Evolutionary conservation across 2,113 vertebrate genomes (phyloP).

Genomic region (Hippolais icterina): DNA sequence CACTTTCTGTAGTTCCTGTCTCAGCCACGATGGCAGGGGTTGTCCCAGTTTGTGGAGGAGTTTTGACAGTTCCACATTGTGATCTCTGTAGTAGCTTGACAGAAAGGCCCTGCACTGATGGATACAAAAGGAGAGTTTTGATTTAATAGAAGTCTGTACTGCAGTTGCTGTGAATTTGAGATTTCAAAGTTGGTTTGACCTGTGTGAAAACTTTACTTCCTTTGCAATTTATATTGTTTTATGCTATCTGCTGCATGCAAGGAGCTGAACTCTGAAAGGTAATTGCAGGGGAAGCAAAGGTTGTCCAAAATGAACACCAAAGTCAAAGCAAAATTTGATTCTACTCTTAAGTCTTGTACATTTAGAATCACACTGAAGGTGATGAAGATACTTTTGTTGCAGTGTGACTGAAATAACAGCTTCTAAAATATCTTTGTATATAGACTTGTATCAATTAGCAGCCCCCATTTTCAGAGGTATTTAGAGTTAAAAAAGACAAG

Average conservation of each 20-base stretch:
- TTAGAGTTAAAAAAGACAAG: neutral
- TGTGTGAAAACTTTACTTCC: neutral
- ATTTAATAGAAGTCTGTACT: neutral
- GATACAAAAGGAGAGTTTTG: slow-evolving; percentile 25
- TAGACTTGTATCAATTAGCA: neutral
- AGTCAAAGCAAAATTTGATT: neutral
- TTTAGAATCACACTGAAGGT: neutral
- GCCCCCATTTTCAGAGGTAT: neutral
- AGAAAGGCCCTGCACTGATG: slow-evolving; percentile 89
- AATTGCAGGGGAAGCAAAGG: neutral
- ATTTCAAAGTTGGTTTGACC: neutral
- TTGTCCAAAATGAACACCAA: neutral
- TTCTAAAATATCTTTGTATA: neutral
- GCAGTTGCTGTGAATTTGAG: neutral
- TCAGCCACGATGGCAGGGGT: slow-evolving; percentile 93
- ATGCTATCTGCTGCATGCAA: neutral
- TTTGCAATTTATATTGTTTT: neutral
- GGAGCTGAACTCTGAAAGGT: neutral
- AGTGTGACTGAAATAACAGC: neutral
- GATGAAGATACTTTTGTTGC: neutral
- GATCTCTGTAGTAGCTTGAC: slow-evolving; percentile 93
- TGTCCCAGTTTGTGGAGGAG: slow-evolving; percentile 92
- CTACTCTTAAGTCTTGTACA: neutral
- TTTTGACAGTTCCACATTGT: slow-evolving; percentile 95
- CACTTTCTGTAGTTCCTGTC: slow-evolving; percentile 97